Percentiles rank a stretch among this genome's conserved stretches.
Conservation (phyloP, 2,888 invertebrate species). For the Calameuta pallipes region DNA sequence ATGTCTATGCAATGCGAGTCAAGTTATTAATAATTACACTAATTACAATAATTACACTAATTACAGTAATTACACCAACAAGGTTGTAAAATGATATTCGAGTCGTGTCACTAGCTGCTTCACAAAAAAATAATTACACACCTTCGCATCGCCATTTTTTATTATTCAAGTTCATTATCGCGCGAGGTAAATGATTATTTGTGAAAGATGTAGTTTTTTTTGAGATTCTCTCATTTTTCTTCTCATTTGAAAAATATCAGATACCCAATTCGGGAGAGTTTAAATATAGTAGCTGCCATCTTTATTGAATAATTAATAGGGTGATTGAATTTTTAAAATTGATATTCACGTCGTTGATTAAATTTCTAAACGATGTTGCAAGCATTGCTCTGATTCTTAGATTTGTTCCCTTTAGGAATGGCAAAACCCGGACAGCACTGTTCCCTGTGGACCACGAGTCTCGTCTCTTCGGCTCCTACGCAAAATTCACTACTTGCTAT, state of each 20-base stretch:
- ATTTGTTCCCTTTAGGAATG: conserved; percentile 58
- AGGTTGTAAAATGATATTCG: background rate
- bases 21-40: background rate
- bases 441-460: conserved; percentile 56
- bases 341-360: background rate
- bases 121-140: background rate
- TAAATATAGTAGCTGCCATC: background rate
- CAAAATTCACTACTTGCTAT: conserved; percentile 24
- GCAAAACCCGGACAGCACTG: conserved; percentile 69
- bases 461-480: conserved; percentile 30
- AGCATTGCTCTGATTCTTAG: conserved; percentile 65
- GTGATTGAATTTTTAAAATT: background rate
- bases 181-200: background rate
- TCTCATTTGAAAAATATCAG: background rate
- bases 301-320: background rate
- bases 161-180: background rate
- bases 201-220: background rate
- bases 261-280: background rate
- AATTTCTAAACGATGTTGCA: conserved; percentile 62
- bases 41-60: background rate
- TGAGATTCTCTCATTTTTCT: background rate
- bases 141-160: background rate
- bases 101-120: background rate
- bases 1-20: background rate
- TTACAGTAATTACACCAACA: background rate